Percentiles rank a stretch among this genome's conserved stretches.
These are phyloP conservation scores for Petaurus breviceps DNA, from an alignment of 2,113 vertebrate species.

Conservation along the genomic window DNA sequence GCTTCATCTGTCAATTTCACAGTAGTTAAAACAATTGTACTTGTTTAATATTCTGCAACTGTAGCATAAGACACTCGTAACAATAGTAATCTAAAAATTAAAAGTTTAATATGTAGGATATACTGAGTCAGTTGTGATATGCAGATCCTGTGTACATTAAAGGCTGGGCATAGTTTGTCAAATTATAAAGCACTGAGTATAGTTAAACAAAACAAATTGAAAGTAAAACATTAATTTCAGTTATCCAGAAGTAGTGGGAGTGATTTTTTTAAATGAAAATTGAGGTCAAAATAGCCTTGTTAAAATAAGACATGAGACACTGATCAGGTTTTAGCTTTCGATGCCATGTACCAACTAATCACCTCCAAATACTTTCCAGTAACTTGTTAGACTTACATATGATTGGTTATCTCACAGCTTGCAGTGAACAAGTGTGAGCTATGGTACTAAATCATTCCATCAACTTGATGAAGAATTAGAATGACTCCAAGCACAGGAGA, in stretches of 20 bases:
- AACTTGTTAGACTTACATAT: conserved; percentile 46
- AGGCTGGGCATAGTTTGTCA: conserved; percentile 16
- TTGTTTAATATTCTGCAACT: conserved; percentile 88
- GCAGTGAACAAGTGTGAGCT: conserved; percentile 68
- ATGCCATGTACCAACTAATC: conserved; percentile 23
- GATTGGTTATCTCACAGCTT: not conserved
- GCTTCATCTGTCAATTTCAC: conserved; percentile 92
- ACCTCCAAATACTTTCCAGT: conserved; percentile 60
- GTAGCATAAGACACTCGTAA: conserved; percentile 78
- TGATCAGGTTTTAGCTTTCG: conserved; percentile 45
- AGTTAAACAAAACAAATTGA: conserved; percentile 23
- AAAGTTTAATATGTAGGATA: conserved; percentile 28
- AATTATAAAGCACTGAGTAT: conserved; percentile 16
- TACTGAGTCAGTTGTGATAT: conserved; percentile 40
- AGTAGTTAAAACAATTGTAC: conserved; percentile 92
- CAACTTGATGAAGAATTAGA: conserved; percentile 83
- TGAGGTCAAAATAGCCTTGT: conserved; percentile 38
- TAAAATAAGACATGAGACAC: conserved; percentile 28
- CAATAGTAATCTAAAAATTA: conserved; percentile 72
- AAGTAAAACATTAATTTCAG: conserved; percentile 12
- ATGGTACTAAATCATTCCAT: conserved; percentile 81
- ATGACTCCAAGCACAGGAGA: conserved; percentile 73
- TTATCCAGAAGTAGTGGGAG: not conserved
- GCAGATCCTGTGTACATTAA: conserved; percentile 45
- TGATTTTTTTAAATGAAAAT: conserved; percentile 22